Percentiles rank a stretch among this genome's conserved stretches.
These are phyloP conservation scores for Apus apus DNA, from an alignment of 2,113 vertebrate genomes.

Conservation along the genomic window DNA sequence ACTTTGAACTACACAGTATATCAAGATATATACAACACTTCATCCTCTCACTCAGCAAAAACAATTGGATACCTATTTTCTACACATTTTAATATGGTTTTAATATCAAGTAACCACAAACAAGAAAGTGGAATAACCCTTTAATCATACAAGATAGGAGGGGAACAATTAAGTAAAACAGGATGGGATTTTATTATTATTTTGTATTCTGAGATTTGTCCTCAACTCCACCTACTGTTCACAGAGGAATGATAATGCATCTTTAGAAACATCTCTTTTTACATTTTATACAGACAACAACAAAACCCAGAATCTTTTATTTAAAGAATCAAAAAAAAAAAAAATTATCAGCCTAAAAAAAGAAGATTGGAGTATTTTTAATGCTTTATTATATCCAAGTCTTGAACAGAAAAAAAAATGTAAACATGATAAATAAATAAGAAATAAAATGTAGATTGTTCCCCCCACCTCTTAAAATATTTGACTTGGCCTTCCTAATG, in stretches of 20 bases:
- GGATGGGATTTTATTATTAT: slow-evolving; percentile 62
- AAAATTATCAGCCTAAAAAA: slow-evolving; percentile 56
- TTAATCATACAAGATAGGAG: slow-evolving; percentile 74
- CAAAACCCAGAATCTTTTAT: slow-evolving; percentile 64
- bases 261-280: slow-evolving; percentile 73
- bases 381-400: slow-evolving; percentile 80
- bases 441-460: slow-evolving; percentile 76
- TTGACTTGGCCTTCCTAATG: slow-evolving; percentile 64
- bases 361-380: slow-evolving; percentile 70
- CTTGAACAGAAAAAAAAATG: slow-evolving; percentile 75
- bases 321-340: slow-evolving; percentile 46
- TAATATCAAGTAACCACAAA: slow-evolving; percentile 79
- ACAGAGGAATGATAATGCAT: slow-evolving; percentile 74
- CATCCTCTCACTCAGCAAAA: slow-evolving; percentile 73
- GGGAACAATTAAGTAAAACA: slow-evolving; percentile 67
- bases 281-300: slow-evolving; percentile 77
- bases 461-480: slow-evolving; percentile 65
- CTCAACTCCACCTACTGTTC: slow-evolving; percentile 67
- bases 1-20: slow-evolving; percentile 74
- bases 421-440: slow-evolving; percentile 88
- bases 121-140: slow-evolving; percentile 77
- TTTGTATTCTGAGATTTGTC: slow-evolving; percentile 56
- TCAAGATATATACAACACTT: slow-evolving; percentile 76
- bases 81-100: slow-evolving; percentile 73
- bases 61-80: slow-evolving; percentile 77